A percentile compares a stretch with the other conserved stretches of the same genome.
These are phyloP conservation scores for Watsonalla binaria DNA, from an alignment of 2,888 invertebrate genomes.

Conservation along the genomic window DNA sequence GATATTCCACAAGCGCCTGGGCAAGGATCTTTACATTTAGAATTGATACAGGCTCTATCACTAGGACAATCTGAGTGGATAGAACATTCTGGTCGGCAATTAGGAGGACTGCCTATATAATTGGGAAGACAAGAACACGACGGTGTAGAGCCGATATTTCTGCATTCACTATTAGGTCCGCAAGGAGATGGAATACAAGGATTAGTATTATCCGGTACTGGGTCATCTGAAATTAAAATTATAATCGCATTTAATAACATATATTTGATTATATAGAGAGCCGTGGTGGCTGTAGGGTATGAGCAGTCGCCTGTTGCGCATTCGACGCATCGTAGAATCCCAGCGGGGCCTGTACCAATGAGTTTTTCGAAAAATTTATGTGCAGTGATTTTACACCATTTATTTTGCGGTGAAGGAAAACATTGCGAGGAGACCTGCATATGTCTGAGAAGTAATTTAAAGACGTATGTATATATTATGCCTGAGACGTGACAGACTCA, in stretches of 20 bases:
- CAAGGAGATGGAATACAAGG: slow-evolving; percentile 83
- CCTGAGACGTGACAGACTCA: too few relatives aligned
- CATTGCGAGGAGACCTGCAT: too few relatives aligned
- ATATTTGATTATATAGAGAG: too few relatives aligned
- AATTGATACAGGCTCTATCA: slow-evolving; percentile 85
- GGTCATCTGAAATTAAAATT: slow-evolving; percentile 44
- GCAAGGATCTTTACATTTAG: slow-evolving; percentile 88
- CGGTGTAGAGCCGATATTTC: slow-evolving; percentile 77
- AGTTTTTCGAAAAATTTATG: too few relatives aligned
- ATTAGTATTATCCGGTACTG: slow-evolving; percentile 47
- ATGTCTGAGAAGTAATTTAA: too few relatives aligned
- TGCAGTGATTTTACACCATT: too few relatives aligned
- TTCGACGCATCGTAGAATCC: too few relatives aligned
- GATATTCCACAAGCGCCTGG: slow-evolving; percentile 85
- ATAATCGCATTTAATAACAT: slow-evolving; percentile 7
- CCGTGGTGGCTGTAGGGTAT: too few relatives aligned
- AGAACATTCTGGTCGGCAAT: slow-evolving; percentile 83
- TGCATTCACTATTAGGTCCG: slow-evolving; percentile 82
- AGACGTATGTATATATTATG: too few relatives aligned
- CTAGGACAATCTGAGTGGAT: slow-evolving; percentile 87
- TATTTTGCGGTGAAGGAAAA: too few relatives aligned
- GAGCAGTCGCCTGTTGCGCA: too few relatives aligned
- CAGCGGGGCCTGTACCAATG: too few relatives aligned
- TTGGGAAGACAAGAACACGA: slow-evolving; percentile 82
- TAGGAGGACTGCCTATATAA: slow-evolving; percentile 85